Evolutionary conservation across 2,888 invertebrate genomes (phyloP), one percentile per base, ranked within the genome.

Genomic region (Epinotia demarniana): DNA sequence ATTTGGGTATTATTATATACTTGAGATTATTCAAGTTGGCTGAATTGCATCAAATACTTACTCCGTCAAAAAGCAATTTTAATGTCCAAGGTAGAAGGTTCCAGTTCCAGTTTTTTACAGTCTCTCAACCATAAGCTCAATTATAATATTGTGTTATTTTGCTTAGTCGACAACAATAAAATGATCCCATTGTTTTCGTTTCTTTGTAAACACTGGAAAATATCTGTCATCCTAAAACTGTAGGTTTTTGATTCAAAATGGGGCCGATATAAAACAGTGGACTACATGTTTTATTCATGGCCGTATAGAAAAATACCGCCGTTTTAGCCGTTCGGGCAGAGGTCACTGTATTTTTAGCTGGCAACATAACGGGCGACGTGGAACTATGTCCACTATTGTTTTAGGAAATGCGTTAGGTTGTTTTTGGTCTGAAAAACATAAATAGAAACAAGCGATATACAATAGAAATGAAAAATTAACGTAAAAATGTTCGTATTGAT

Each of bases 221-320:
- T 18, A 57, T 57, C 8, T 39, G 23, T 11, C 53, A 2, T n/a
- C 43, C 39, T 39, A 5, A 63, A 57, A 58, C 39, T 16, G n/a
- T 4, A 6, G 46, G 16, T 46, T 19, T 57, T 62, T 9, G 23
- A 70, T 55, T 53, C 27, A 60, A 43, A 62, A 55, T n/a, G 33
- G 55, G 16, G 16, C 18, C 62, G 39, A 74, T 49, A 70, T 74
- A 70, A 70, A 71, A 71, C 71, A 71, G 53, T 66, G 16, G 46
- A 16, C 39, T 16, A 9, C 58, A 71, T 75, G 64, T 64, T 64
- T 75, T 71, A 75, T 75, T 75, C 75, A 75, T 75, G 60, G n/a
- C 5, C 63, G 70, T 60, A 61, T 71, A 75, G 75, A 75, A 71
- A 71, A 75, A 75, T 75, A 75, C 57, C 27, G 62, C 69, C 74